Base-by-base conservation (phyloP, 1,140 invertebrate genomes). In the Pseudoatta argentina region DNA sequence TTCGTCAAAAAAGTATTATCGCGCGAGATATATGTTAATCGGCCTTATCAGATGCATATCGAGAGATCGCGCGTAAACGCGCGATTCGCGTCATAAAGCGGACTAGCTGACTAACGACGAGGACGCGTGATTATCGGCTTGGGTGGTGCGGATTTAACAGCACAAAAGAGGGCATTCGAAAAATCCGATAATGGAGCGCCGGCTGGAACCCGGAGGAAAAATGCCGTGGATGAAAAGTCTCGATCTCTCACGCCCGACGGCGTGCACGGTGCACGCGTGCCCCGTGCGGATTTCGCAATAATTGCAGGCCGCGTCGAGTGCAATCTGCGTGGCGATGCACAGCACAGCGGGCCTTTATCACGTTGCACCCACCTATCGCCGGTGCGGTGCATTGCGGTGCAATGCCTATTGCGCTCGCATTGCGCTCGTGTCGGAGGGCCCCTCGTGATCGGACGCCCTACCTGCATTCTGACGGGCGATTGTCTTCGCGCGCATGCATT, bases 301-400 rank as follows among this genome's bases (percentile, higher is more conserved):
- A 89, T 81, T 81, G 87, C 81, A 73, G 79, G 55, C 67, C 24
- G 53, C 48, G 53, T 34, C 48, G 63, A 63, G 75, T 76, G 59
- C 88, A 89, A 89, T 89, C 86, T 89, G 87, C 88, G 48, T 48
- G 85, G 72, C 88, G 88, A 89, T 89, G 88, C 44, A 75, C 67
- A 48, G 88, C 44, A 75, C 67, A 61, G 34, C 87, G 87, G 59
- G 76, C 59, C 85, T 89, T 86, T 89, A 89, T 89, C 87, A 67
- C 71, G 34, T 79, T 73, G 88, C 85, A 86, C 85, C 86, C 85
- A 86, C 85, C 86, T 88, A 89, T 89, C 88, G 69, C 67, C 7
- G 34, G 2, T 8, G 12, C 48, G 48, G 48, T 6, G 30, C 30
- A 34, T 6, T 73, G 67, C 21, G 48, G 48, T 6, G 30, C 30